Evolutionary conservation across 2,113 vertebrate genomes (phyloP).

Genomic region (Craseonycteris thonglongyai): DNA sequence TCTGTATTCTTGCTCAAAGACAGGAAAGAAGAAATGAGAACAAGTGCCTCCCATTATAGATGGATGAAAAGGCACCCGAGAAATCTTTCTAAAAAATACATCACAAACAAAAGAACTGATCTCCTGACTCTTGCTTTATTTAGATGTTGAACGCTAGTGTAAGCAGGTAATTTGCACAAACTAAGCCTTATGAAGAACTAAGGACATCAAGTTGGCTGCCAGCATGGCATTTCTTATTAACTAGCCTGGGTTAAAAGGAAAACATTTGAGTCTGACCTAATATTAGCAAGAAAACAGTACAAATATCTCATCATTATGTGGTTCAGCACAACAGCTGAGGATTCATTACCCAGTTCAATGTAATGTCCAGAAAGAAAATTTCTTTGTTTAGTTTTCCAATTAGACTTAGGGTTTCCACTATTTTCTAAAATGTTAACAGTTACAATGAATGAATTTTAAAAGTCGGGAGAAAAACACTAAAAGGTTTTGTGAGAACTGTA

Average conservation of each 20-base stretch:
- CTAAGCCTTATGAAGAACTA: background rate
- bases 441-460: constrained; percentile 38
- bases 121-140: background rate
- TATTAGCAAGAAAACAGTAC: background rate
- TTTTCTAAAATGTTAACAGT: constrained; percentile 47
- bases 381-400: constrained; percentile 33
- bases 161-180: background rate
- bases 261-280: background rate
- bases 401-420: background rate
- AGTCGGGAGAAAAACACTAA: constrained; percentile 29
- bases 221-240: background rate
- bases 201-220: background rate
- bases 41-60: background rate
- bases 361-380: constrained; percentile 14
- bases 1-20: background rate
- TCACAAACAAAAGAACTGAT: background rate
- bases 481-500: constrained; percentile 52
- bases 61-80: background rate
- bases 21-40: background rate
- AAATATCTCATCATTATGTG: background rate
- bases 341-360: background rate
- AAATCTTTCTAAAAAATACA: background rate
- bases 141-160: background rate
- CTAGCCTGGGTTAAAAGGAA: background rate
- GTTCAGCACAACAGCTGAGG: background rate